Evolutionary conservation across 2,113 vertebrate species (phyloP).

Genomic region (Lepus europaeus): DNA sequence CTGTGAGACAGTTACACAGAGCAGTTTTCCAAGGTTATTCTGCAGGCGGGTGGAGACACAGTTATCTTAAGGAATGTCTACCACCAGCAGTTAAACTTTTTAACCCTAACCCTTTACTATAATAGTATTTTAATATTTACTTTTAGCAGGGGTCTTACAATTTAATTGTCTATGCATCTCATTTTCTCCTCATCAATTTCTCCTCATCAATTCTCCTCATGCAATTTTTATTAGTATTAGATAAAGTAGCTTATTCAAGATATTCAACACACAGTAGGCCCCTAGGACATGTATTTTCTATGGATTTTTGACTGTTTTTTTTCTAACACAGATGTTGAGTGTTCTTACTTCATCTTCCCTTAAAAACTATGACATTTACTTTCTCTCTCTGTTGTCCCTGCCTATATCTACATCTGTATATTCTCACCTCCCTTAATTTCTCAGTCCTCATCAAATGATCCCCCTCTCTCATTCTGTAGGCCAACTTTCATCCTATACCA

Average conservation of each 20-base stretch:
- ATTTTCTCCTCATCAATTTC: conserved; percentile 37
- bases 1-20: too few species aligned
- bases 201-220: background rate
- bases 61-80: too few species aligned
- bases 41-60: too few species aligned
- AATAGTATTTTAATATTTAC: too few species aligned
- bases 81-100: too few species aligned
- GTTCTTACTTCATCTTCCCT: background rate
- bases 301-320: background rate
- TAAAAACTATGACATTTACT: background rate
- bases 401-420: conserved; percentile 27
- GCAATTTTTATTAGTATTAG: conserved; percentile 44
- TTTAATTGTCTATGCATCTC: background rate
- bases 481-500: background rate
- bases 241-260: conserved; percentile 39
- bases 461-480: conserved; percentile 4
- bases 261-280: background rate
- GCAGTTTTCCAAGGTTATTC: too few species aligned
- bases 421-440: conserved; percentile 44
- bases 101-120: too few species aligned
- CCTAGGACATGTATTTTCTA: background rate
- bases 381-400: conserved; percentile 7
- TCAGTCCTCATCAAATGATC: background rate
- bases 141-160: too few species aligned
- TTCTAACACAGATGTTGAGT: conserved; percentile 1